Evolutionary conservation across 1,140 invertebrate genomes (phyloP), one percentile per base, ranked within the genome.

Genomic region (Drosophila repleta): DNA sequence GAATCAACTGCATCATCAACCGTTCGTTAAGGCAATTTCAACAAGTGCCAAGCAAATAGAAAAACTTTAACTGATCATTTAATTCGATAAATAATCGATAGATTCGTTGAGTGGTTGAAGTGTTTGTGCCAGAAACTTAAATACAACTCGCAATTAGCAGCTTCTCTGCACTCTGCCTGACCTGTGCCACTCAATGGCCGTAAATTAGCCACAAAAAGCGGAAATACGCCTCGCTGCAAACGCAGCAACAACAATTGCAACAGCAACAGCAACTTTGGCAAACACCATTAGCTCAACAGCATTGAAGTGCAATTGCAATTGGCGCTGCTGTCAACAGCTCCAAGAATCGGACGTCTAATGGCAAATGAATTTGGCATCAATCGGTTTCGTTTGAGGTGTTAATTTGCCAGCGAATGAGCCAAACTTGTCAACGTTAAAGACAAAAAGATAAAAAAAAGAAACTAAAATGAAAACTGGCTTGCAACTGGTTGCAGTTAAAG

Each of bases 331-430:
- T 87, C 83, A 87, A 75, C 67, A 56, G 49, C 61, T 29, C 61
- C 58, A 60, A 85, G 53, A 78, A 75, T 77, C 66, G 76, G 56
- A 81, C 82, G 83, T 76, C 83, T 85, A 81, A 87, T 83, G 82
- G 74, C 77, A 81, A 87, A 87, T 85, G 77, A 72, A 69, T 85
- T 68, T 61, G 48, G 74, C 60, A 48, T 57, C 77, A 62, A 76
- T 76, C 53, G 52, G 37, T 37, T 51, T n/a, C 55, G 68, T 63
- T 83, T 87, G 83, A 87, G 83, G 72, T 88, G 83, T 88, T 87
- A 88, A 87, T 87, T 87, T 87, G 72, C 73, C 64, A 82, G 55
- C 69, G 63, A 62, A 68, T 74, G 73, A 56, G 73, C 61, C 64
- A 61, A 63, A 72, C 62, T 58, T 73, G 51, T 73, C 77, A 74